Conservation (phyloP, 2,888 invertebrate species). For the Orthosia gracilis region DNA sequence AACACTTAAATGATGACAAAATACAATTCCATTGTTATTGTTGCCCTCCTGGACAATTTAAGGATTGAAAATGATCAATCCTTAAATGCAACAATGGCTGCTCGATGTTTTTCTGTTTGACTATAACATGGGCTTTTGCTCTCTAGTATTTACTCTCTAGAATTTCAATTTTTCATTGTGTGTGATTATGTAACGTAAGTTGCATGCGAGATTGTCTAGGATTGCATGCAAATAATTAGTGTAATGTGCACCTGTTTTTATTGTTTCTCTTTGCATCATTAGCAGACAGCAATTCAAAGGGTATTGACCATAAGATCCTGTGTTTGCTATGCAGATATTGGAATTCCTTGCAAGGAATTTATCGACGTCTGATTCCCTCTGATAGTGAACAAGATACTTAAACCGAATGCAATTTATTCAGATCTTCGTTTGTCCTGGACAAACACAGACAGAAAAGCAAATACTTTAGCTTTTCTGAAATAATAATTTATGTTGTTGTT, state of each 20-base stretch:
- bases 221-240: slow-evolving; percentile 10
- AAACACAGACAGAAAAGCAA: slow-evolving; percentile 32
- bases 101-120: too few relatives aligned
- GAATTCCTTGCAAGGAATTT: slow-evolving; percentile 8
- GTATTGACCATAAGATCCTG: slow-evolving; percentile 13
- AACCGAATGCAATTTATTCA: slow-evolving; percentile 14
- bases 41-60: too few relatives aligned
- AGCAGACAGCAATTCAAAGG: neutral
- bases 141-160: too few relatives aligned
- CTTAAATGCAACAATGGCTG: too few relatives aligned
- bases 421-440: slow-evolving; percentile 1
- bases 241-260: neutral
- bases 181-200: neutral
- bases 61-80: too few relatives aligned
- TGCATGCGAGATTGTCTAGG: neutral
- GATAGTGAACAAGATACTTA: slow-evolving; percentile 6
- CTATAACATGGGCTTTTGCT: too few relatives aligned
- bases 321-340: neutral
- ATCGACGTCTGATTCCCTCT: neutral
- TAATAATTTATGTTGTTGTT: neutral
- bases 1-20: too few relatives aligned
- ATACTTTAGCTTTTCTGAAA: slow-evolving; percentile 10
- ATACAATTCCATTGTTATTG: too few relatives aligned
- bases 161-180: too few relatives aligned
- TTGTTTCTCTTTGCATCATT: neutral